Evolutionary conservation across 2,888 invertebrate genomes (phyloP).

Genomic region (Andrena chrysosceles): DNA sequence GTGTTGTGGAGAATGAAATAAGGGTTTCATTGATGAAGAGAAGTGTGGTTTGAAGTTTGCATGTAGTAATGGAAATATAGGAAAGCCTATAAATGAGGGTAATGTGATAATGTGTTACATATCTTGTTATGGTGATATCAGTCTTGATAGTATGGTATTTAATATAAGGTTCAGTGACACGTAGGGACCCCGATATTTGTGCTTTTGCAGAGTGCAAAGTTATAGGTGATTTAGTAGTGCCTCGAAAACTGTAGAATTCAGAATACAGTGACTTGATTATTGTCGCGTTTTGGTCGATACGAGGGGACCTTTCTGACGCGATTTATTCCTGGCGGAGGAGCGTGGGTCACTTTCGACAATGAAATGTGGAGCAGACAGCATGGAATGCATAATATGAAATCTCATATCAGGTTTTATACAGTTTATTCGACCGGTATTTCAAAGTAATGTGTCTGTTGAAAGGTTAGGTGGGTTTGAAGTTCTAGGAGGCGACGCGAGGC

Average conservation of each 20-base stretch:
- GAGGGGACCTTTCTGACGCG: neutral
- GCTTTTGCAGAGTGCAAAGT: no score
- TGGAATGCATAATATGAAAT: conserved; percentile 7
- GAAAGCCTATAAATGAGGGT: no score
- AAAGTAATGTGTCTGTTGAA: conserved; percentile 11
- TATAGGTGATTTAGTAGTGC: no score
- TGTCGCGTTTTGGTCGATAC: neutral
- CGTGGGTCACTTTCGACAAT: neutral
- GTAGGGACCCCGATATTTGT: no score
- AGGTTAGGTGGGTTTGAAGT: conserved; percentile 2
- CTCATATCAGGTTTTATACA: neutral
- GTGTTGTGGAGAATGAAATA: no score
- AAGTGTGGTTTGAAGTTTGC: no score
- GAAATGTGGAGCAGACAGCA: neutral
- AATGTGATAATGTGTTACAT: no score
- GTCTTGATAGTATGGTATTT: no score
- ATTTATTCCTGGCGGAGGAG: neutral
- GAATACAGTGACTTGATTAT: neutral
- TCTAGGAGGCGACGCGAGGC: neutral
- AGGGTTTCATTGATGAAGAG: no score
- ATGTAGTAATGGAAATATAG: no score
- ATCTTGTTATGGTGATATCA: no score
- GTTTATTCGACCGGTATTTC: conserved; percentile 15
- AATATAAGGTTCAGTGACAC: no score
- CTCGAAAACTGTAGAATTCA: neutral